Percentiles rank a stretch among this genome's conserved stretches.
phyloP scores from a whole-genome alignment of 2,888 invertebrate genomes.

The Podotricha telesiphe region DNA sequence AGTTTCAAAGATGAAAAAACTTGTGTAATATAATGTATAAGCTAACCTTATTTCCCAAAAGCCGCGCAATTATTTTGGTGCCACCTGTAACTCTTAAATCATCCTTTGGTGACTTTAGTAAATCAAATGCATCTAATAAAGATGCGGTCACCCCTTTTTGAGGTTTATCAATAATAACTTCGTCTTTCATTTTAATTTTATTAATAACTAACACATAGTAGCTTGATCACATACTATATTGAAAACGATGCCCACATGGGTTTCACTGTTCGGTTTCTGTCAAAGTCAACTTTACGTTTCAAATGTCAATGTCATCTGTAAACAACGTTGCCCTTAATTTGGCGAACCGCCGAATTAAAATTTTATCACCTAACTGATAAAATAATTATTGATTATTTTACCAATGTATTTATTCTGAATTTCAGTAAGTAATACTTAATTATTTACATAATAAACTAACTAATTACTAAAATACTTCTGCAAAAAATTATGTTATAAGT shows the following conservation, averaged over 20 bases:
- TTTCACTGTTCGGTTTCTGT: background rate
- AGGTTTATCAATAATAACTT: slow-evolving; percentile 50
- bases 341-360: too few relatives aligned
- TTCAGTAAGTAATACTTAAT: too few relatives aligned
- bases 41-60: slow-evolving; percentile 72
- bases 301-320: background rate
- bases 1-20: background rate
- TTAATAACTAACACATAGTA: slow-evolving; percentile 2
- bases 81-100: slow-evolving; percentile 70
- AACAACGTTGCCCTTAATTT: background rate
- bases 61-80: slow-evolving; percentile 69
- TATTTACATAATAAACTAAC: too few relatives aligned
- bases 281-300: slow-evolving; percentile 1
- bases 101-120: slow-evolving; percentile 66
- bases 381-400: too few relatives aligned
- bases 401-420: too few relatives aligned
- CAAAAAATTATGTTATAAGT: too few relatives aligned
- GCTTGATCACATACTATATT: slow-evolving; percentile 23
- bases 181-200: slow-evolving; percentile 63
- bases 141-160: slow-evolving; percentile 63
- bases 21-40: slow-evolving; percentile 30
- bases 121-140: slow-evolving; percentile 73
- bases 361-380: too few relatives aligned
- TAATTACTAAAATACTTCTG: too few relatives aligned
- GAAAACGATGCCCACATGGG: slow-evolving; percentile 11